Evolutionary conservation across 2,797 vertebrate genomes (phyloP).

Genomic region (Chaetophractus vellerosus): DNA sequence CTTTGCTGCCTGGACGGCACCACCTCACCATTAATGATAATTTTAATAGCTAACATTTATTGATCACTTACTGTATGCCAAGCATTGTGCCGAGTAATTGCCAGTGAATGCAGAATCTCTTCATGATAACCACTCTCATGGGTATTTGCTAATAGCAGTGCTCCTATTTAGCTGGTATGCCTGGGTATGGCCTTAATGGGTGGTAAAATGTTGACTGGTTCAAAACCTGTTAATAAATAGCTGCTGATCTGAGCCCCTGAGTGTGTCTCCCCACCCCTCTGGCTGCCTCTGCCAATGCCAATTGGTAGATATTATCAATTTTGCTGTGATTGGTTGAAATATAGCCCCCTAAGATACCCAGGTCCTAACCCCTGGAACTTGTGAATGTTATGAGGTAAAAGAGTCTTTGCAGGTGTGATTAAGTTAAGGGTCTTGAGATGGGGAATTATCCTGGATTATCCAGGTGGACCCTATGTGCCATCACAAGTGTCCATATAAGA

Average conservation of each 20-base stretch:
- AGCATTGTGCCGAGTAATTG: background rate
- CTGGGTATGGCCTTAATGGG: background rate
- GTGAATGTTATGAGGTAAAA: background rate
- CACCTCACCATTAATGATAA: background rate
- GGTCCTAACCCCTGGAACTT: background rate
- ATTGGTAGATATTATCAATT: background rate
- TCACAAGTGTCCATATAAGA: background rate
- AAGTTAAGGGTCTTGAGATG: background rate
- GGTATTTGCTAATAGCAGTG: background rate
- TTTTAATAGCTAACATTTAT: background rate
- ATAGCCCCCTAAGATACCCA: background rate
- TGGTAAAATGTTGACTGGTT: background rate
- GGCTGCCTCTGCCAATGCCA: background rate
- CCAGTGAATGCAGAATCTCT: background rate
- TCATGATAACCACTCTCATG: background rate
- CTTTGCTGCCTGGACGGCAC: background rate
- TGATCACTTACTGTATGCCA: constrained; percentile 2
- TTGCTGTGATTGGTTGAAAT: background rate
- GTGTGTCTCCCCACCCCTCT: background rate
- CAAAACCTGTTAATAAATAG: background rate
- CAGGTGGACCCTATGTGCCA: background rate
- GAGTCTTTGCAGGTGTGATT: background rate
- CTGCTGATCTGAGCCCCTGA: background rate
- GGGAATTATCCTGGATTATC: background rate
- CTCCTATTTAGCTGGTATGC: background rate